These are phyloP conservation scores for Temnothorax nylanderi DNA, from an alignment of 1,140 invertebrate genomes.

Conservation along the genomic window DNA sequence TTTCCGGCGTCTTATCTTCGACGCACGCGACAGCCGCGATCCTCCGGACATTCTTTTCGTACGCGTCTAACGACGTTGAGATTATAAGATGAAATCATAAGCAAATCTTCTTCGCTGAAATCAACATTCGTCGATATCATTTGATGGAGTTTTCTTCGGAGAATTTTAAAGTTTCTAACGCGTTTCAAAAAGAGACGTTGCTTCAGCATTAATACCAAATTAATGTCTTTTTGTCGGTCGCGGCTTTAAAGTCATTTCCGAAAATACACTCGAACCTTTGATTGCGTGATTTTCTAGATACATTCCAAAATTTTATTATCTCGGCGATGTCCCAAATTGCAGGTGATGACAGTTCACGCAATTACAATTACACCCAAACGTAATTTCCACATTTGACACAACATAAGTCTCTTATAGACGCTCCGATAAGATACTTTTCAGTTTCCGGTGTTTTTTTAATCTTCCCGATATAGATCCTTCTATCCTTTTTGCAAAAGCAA, in stretches of 20 bases:
- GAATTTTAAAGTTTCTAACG: not conserved
- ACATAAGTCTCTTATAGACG: not conserved
- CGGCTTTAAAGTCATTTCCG: not conserved
- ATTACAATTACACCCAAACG: not conserved
- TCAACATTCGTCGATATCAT: not conserved
- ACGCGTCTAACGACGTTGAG: not conserved
- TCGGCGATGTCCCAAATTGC: too few relatives aligned
- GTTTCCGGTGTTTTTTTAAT: not conserved
- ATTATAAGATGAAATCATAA: not conserved
- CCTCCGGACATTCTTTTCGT: not conserved
- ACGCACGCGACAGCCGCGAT: not conserved
- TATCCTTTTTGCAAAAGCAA: not conserved
- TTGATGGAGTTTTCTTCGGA: not conserved
- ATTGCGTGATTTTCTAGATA: not conserved
- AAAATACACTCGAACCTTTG: not conserved
- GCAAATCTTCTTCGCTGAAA: not conserved
- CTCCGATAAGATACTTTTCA: not conserved
- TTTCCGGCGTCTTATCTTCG: constrained; percentile 20
- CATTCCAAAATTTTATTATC: not conserved
- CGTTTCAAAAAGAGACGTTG: not conserved
- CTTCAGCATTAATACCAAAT: not conserved
- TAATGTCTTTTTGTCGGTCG: not conserved
- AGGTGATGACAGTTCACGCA: not conserved
- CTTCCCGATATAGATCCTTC: not conserved
- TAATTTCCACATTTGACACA: not conserved